Conservation (phyloP, 2,888 invertebrate species). For the Agrotis clavis region DNA sequence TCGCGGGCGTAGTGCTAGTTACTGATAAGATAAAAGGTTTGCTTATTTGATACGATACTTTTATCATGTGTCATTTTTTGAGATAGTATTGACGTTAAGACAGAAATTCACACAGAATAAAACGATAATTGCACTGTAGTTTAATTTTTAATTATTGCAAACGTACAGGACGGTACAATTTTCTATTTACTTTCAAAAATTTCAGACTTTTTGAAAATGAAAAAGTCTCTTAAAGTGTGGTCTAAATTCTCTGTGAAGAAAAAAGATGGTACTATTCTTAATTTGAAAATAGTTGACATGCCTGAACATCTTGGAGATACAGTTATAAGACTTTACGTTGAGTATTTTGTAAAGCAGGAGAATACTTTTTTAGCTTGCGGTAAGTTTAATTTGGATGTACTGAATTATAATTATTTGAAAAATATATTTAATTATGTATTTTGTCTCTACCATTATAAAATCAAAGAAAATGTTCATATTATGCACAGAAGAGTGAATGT, state of each 20-base stretch:
- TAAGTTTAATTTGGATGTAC: constrained; percentile 24
- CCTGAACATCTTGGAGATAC: constrained; percentile 54
- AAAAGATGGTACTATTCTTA: constrained; percentile 35
- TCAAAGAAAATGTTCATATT: too few relatives aligned
- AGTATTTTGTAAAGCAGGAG: constrained; percentile 64
- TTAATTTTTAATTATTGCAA: not conserved
- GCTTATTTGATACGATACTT: not conserved
- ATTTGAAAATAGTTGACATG: constrained; percentile 64
- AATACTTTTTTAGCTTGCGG: constrained; percentile 58
- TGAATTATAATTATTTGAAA: too few relatives aligned
- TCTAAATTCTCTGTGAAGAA: constrained; percentile 49
- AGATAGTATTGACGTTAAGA: constrained; percentile 7
- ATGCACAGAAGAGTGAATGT: too few relatives aligned
- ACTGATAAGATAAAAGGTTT: constrained; percentile 31
- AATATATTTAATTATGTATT: too few relatives aligned
- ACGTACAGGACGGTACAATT: not conserved
- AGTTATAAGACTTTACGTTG: constrained; percentile 47
- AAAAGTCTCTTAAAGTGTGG: constrained; percentile 45
- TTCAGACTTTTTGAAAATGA: constrained; percentile 14
- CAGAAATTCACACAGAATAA: not conserved
- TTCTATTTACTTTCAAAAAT: constrained; percentile 18
- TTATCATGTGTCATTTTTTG: not conserved
- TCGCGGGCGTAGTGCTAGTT: too few relatives aligned
- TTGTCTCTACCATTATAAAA: too few relatives aligned
- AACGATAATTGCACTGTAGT: not conserved